A percentile compares a stretch with the other conserved stretches of the same genome.
Conservation (phyloP, 2,113 vertebrate species). For the Halichoeres trimaculatus region DNA sequence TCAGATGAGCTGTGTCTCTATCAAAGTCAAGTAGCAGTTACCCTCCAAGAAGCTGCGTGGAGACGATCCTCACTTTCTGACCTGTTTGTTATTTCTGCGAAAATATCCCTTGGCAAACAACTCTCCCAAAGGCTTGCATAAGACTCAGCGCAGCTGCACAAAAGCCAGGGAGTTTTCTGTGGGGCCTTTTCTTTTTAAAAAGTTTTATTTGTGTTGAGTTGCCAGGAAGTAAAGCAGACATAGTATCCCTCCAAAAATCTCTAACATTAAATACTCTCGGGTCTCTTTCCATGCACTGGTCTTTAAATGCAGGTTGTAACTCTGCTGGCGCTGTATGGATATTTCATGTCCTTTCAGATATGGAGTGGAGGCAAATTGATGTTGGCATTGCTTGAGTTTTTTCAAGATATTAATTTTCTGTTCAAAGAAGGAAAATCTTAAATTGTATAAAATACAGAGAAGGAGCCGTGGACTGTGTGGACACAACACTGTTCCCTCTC, state of each 20-base stretch:
- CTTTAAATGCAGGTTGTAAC: conserved; percentile 38
- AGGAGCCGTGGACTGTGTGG: conserved; percentile 48
- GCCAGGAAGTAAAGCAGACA: conserved; percentile 46
- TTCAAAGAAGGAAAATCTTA: conserved; percentile 31
- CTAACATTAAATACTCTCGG: conserved; percentile 27
- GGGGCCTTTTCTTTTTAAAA: conserved; percentile 17
- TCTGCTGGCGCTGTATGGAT: neutral
- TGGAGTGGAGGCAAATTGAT: conserved; percentile 18
- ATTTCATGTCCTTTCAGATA: conserved; percentile 11
- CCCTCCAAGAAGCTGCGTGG: neutral
- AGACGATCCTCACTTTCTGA: conserved; percentile 17
- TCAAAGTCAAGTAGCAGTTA: conserved; percentile 61
- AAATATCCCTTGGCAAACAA: neutral
- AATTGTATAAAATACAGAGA: conserved; percentile 45
- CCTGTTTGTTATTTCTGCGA: conserved; percentile 10
- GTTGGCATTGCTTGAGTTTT: conserved; percentile 27
- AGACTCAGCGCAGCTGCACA: neutral
- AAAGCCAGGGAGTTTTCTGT: conserved; percentile 15
- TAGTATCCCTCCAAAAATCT: conserved; percentile 19
- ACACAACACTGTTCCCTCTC: conserved; percentile 68
- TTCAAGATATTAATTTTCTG: conserved; percentile 21
- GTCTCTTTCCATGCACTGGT: conserved; percentile 40
- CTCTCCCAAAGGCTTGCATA: conserved; percentile 19
- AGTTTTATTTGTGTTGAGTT: conserved; percentile 14
- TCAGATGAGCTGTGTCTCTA: conserved; percentile 25